Base-by-base conservation (phyloP, 2,113 vertebrate species). In the Phodopus roborovskii region DNA sequence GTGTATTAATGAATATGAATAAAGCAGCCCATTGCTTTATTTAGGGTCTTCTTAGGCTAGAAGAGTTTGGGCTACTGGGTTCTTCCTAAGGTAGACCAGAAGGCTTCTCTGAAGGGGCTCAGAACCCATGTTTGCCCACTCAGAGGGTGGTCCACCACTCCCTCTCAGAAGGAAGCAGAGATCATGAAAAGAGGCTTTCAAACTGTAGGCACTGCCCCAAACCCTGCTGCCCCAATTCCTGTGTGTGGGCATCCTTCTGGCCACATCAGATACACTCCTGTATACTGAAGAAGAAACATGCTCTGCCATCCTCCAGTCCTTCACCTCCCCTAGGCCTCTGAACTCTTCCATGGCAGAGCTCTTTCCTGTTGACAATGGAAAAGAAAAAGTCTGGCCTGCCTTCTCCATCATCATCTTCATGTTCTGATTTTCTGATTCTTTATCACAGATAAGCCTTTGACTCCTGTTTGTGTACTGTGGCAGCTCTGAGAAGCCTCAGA, bases 161-260 rank as follows among this genome's bases (percentile, higher is more conserved):
- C 6, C 50, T 89, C 87, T 81, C 10, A 45, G 79, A 73, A 91
- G 10, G 3, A 42, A 58, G 30, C 28, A 16, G 19, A 45, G 19
- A 45, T 39, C 15, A 75, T 0, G 1, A 62, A 53, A 88, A 62
- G 9, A 88, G 3, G 36, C 22, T 78, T 95, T 58, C 50, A 53
- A 39, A 81, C 56, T 10, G 36, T 30, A 36, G 56, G n/a, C 19
- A 7, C 36, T 26, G 74, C 36, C 94, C 86, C 19, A 16, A 4
- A 75, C 22, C 11, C 19, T 33, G 0, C 39, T 33, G 20, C 0
- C 42, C n/a, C 22, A 1, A 33, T 12, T 5, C 53, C 33, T 1
- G 0, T 3, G 4, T 0, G 3, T 39, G 36, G 74, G 48, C 10
- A 45, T 77, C 88, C 64, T 24, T 17, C 30, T 24, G 88, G 39